Evolutionary conservation across 2,888 invertebrate genomes (phyloP), one percentile per base, ranked within the genome.

Genomic region (Drosophila maculinotata): DNA sequence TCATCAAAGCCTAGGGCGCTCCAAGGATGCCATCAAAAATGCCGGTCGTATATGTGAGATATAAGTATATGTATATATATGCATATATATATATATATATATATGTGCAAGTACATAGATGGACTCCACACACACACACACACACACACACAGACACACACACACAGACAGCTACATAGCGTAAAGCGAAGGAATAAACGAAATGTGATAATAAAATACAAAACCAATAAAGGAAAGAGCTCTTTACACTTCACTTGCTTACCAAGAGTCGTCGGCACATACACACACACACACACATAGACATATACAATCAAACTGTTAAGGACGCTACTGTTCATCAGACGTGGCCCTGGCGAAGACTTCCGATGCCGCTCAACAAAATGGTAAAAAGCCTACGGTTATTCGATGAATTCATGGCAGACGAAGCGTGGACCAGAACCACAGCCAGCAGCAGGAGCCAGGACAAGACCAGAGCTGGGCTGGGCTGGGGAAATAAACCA

Each of bases 151-250:
- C 30, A 59, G 20, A 17, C 39, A 63, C 39, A 49, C 26, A 41
- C 31, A 58, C 14, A 36, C n/a, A 59, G 53, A 54, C 78, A 63
- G 63, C 56, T 58, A 72, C 58, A 76, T 49, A 56, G 72, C 44
- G 68, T 67, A 73, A 62, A 73, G 71, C 66, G 67, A 69, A 81
- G 85, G 66, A 76, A 78, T 88, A 87, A 83, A 87, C 89, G 89
- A 87, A 88, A 79, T 89, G 80, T 76, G 85, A 87, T 89, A 87
- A 89, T 89, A 87, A 88, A 87, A 90, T 89, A 83, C 79, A 88
- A 89, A 89, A 89, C 90, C 90, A 90, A 89, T 89, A 89, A 90
- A 86, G 90, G 90, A 90, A 90, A 89, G 83, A 87, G 90, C 90
- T 87, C 83, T 89, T 89, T 86, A 90, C 89, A 89, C 90, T 85